Base-by-base conservation (phyloP, 1,140 invertebrate genomes). In the Cydia fagiglandana region DNA sequence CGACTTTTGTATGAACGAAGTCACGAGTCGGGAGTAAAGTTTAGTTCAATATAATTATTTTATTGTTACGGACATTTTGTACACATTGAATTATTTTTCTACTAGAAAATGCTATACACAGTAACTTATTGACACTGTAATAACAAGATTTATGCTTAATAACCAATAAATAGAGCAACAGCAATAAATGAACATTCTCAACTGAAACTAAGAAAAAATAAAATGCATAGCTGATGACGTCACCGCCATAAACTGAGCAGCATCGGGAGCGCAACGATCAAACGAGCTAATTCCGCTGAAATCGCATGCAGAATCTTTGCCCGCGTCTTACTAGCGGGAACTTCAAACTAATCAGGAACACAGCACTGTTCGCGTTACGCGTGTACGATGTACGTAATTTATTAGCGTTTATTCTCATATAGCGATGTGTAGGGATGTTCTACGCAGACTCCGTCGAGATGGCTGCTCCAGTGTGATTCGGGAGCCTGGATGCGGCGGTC, bases 381-480 rank as follows among this genome's bases (percentile, higher is more conserved):
- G 85, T 87, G 88, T 90, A 89, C 87, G 81, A 85, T 86, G 88
- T 88, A 84, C 84, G 89, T 92, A 92, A 92, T 92, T 91, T 92
- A 92, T 91, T 90, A 92, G 86, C 88, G 87, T 87, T 92, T 91
- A 93, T 93, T 91, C 91, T 86, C 88, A 89, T 90, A 91, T 84
- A 91, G 86, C 90, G 91, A 41, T 41, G 91, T 92, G 90, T 90
- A 90, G 87, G 88, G 90, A 91, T 90, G 88, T 88, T 80, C 90
- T 84, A 93, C 91, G 91, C 91, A 93, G 91, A 93, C 91, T 93
- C 91, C 91, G 88, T 82, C 73, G 85, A 88, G 89, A 90, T 88
- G 86, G 82, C 86, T 86, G 87, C 84, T 88, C 87, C 88, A 93
- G 90, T 93, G 81, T 86, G 88, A 82, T 86, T 80, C 84, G 84